Conservation (phyloP, 2,888 invertebrate species). For the Psylliodes chrysocephalus region DNA sequence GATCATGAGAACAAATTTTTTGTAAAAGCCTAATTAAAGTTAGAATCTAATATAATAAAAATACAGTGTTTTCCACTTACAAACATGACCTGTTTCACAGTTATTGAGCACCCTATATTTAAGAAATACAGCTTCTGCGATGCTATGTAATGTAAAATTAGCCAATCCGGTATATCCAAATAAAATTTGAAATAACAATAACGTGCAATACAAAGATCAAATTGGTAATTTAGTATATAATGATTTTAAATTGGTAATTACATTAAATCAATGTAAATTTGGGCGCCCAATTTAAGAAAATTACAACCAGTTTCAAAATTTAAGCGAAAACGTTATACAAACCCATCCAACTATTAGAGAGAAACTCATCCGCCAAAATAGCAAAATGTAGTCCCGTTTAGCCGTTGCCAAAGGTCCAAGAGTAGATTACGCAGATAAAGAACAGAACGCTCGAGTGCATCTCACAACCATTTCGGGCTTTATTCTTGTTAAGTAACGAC, state of each 20-base stretch:
- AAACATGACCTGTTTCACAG: no score
- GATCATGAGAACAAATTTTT: no score
- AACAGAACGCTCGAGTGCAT: slow-evolving; percentile 62
- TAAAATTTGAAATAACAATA: no score
- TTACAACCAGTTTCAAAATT: slow-evolving; percentile 25
- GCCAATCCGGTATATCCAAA: no score
- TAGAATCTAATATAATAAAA: no score
- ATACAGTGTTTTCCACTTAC: no score
- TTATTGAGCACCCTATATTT: no score
- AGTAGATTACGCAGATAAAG: slow-evolving; percentile 63
- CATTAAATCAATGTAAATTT: slow-evolving; percentile 27
- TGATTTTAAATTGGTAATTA: not conserved
- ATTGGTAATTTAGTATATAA: no score
- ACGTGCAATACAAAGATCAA: no score
- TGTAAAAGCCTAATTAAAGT: no score
- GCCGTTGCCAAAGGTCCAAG: slow-evolving; percentile 35
- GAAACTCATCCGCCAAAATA: slow-evolving; percentile 36
- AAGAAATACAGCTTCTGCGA: no score
- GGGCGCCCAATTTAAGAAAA: slow-evolving; percentile 28
- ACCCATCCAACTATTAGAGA: slow-evolving; percentile 30
- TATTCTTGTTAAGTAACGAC: slow-evolving; percentile 62
- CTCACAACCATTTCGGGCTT: slow-evolving; percentile 61
- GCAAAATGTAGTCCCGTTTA: slow-evolving; percentile 34
- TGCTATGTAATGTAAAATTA: no score
- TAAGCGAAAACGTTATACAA: slow-evolving; percentile 26